These are phyloP conservation scores for Gobiocypris rarus DNA, from an alignment of 2,113 vertebrate genomes.

Conservation along the genomic window DNA sequence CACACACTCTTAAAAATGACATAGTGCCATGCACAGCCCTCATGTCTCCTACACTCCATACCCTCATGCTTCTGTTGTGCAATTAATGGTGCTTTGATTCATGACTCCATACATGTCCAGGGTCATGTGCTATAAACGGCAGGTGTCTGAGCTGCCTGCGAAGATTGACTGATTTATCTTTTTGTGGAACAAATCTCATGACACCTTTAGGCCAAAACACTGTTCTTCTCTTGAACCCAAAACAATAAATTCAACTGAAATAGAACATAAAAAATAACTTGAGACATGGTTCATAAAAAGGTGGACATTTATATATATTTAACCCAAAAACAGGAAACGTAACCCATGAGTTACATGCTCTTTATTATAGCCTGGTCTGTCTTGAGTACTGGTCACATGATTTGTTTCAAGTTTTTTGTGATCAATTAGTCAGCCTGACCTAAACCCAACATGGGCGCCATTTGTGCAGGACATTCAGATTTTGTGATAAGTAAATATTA, in stretches of 20 bases:
- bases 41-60: slow-evolving; percentile 37
- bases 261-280: too few relatives aligned
- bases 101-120: slow-evolving; percentile 54
- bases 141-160: slow-evolving; percentile 51
- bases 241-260: not conserved
- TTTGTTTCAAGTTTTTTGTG: too few relatives aligned
- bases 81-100: slow-evolving; percentile 64
- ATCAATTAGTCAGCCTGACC: too few relatives aligned
- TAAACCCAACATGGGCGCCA: too few relatives aligned
- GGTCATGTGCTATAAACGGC: slow-evolving; percentile 55
- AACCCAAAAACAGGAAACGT: too few relatives aligned
- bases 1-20: slow-evolving; percentile 14
- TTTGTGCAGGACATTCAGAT: too few relatives aligned
- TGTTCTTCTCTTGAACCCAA: slow-evolving; percentile 20
- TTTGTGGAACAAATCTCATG: slow-evolving; percentile 50
- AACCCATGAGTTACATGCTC: too few relatives aligned
- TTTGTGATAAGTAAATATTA: too few relatives aligned
- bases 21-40: slow-evolving; percentile 24
- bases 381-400: too few relatives aligned
- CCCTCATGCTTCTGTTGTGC: slow-evolving; percentile 53
- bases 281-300: not conserved
- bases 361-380: too few relatives aligned
- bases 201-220: slow-evolving; percentile 24
- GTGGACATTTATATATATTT: not conserved
- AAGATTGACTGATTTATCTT: slow-evolving; percentile 63